A percentile compares a stretch with the other conserved stretches of the same genome.
Conservation (phyloP, 2,113 vertebrate species). For the Lophotis ruficrista region DNA sequence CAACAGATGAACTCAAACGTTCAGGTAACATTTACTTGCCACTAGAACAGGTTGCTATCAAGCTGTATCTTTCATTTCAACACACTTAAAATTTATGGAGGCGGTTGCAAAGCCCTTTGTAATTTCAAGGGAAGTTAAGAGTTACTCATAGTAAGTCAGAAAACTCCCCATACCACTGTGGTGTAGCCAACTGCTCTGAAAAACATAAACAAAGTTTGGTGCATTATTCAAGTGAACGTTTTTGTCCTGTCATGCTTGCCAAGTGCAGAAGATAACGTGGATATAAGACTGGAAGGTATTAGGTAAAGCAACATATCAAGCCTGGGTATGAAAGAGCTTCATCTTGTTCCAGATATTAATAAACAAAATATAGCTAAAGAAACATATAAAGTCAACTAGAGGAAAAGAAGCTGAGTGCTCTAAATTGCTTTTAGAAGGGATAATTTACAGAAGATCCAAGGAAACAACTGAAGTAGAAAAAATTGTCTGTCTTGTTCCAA, state of each 20-base stretch:
- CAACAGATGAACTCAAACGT: not conserved
- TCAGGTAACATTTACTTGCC: constrained; percentile 4
- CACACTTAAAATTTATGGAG: not conserved
- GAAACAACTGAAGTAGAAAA: not conserved
- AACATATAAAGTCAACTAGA: not conserved
- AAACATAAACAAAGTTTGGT: not conserved
- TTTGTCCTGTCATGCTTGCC: not conserved
- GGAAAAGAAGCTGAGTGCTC: not conserved
- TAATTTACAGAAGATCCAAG: not conserved
- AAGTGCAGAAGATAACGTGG: not conserved
- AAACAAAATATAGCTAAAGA: not conserved
- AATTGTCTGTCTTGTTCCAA: not conserved
- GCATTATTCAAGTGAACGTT: not conserved
- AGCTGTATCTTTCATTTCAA: constrained; percentile 9
- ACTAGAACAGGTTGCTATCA: not conserved
- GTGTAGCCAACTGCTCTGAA: not conserved
- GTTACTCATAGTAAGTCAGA: not conserved
- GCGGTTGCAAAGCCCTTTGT: not conserved
- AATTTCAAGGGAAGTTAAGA: not conserved
- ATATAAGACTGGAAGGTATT: not conserved
- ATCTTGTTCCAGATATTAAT: not conserved
- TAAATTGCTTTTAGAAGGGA: not conserved
- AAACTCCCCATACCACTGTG: not conserved
- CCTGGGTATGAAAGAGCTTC: not conserved
- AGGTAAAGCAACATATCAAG: not conserved